These are phyloP conservation scores for Hippocampus zosterae DNA, from an alignment of 2,113 vertebrate species.

Conservation along the genomic window DNA sequence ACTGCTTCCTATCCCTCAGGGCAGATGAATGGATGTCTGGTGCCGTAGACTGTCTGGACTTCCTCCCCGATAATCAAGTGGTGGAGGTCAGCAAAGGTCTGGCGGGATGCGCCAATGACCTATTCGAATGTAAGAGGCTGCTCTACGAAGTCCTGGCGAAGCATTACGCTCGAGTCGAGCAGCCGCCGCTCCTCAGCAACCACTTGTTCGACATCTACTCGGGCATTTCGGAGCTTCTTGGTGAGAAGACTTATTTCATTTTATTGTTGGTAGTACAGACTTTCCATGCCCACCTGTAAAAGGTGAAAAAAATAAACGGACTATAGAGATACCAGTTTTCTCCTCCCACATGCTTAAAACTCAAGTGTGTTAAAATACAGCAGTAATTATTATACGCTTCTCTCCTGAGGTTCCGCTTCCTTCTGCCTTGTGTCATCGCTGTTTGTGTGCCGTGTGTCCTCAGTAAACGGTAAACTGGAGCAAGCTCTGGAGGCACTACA, in stretches of 20 bases:
- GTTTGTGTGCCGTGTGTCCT: neutral
- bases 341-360: neutral
- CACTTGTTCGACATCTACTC: constrained; percentile 87
- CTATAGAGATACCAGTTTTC: neutral
- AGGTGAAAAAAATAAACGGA: neutral
- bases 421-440: neutral
- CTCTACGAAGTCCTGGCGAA: constrained; percentile 81
- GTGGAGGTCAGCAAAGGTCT: constrained; percentile 89
- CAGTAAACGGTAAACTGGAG: constrained; percentile 92
- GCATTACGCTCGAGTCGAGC: constrained; percentile 78
- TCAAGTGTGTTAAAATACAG: neutral
- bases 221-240: constrained; percentile 88
- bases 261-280: neutral
- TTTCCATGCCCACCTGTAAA: neutral
- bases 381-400: neutral
- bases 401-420: neutral
- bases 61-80: constrained; percentile 86
- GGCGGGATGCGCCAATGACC: constrained; percentile 75
- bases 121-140: constrained; percentile 77
- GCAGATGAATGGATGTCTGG: constrained; percentile 90
- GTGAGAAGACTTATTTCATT: constrained; percentile 67
- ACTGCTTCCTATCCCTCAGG: constrained; percentile 58
- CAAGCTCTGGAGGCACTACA: constrained; percentile 88
- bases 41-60: constrained; percentile 90
- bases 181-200: constrained; percentile 81